Evolutionary conservation across 2,888 invertebrate genomes (phyloP).

Genomic region (Rhingia campestris): DNA sequence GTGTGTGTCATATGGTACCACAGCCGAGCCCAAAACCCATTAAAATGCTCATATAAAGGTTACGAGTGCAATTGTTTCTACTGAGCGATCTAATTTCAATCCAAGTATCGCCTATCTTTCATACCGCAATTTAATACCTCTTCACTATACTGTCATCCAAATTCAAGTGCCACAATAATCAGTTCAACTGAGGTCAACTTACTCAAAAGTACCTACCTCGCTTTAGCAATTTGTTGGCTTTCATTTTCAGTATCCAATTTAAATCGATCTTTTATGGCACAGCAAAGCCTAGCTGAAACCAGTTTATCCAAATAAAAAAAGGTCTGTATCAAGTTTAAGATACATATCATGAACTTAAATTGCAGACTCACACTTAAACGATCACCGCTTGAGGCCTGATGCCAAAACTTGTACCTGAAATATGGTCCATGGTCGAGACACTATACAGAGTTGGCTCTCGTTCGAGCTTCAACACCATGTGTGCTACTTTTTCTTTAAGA

Average conservation of each 20-base stretch:
- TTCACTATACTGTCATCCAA: not conserved
- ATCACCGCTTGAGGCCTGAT: conserved; percentile 27
- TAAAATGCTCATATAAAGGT: conserved; percentile 25
- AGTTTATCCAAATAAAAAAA: conserved; percentile 32
- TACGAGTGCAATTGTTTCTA: conserved; percentile 24
- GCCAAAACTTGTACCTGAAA: conserved; percentile 50
- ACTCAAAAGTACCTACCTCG: not conserved
- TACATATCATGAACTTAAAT: conserved; percentile 26
- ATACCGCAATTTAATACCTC: conserved; percentile 21
- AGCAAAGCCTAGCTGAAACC: conserved; percentile 31
- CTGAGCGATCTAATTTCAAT: conserved; percentile 12
- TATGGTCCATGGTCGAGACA: conserved; percentile 54
- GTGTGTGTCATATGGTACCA: not conserved
- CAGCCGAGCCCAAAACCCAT: not conserved
- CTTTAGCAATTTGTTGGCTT: conserved; percentile 22
- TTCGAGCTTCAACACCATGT: conserved; percentile 40
- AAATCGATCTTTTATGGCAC: conserved; percentile 38
- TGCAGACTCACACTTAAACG: conserved; percentile 30
- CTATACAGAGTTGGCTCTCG: conserved; percentile 4
- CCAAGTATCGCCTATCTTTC: conserved; percentile 14
- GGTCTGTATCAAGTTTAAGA: conserved; percentile 5
- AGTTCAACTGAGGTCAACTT: conserved; percentile 50
- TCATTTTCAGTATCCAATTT: conserved; percentile 54
- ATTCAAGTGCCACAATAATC: conserved; percentile 13
- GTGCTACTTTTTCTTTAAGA: conserved; percentile 42